Conservation (phyloP, 1,140 invertebrate genomes). For the Rhagoletis pomonella region DNA sequence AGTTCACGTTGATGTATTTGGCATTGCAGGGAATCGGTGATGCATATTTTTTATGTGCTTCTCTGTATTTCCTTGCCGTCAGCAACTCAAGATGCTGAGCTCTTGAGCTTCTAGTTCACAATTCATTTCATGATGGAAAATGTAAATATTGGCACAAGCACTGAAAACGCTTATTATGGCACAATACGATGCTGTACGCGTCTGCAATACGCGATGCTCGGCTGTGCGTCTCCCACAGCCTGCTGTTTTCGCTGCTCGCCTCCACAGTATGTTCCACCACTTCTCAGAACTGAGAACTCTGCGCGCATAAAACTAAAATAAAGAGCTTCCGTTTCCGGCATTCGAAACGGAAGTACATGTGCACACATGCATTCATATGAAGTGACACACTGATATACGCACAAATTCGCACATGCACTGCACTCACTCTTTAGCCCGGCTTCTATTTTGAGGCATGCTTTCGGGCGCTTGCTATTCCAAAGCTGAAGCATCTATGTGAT, state of each 20-base stretch:
- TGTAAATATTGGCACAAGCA: conserved; percentile 42
- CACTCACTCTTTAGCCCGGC: neutral
- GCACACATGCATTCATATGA: neutral
- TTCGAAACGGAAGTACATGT: conserved; percentile 32
- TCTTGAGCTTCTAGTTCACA: neutral
- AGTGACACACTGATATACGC: neutral
- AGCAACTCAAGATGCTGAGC: conserved; percentile 4
- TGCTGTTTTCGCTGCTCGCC: neutral
- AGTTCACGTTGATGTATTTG: neutral
- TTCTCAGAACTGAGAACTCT: neutral
- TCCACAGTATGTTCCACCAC: neutral
- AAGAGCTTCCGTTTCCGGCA: conserved; percentile 49
- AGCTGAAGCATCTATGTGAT: conserved; percentile 3
- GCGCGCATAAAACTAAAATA: conserved; percentile 45
- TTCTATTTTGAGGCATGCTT: neutral
- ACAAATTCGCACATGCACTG: neutral
- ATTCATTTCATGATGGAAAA: conserved; percentile 45
- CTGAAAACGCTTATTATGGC: conserved; percentile 42
- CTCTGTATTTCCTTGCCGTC: neutral
- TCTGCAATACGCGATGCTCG: neutral
- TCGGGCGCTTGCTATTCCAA: neutral
- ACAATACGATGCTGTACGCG: neutral
- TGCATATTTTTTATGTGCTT: neutral
- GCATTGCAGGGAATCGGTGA: neutral
- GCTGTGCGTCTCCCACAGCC: neutral